These are phyloP conservation scores for Agelastica alni DNA, from an alignment of 2,888 invertebrate species.

Conservation along the genomic window DNA sequence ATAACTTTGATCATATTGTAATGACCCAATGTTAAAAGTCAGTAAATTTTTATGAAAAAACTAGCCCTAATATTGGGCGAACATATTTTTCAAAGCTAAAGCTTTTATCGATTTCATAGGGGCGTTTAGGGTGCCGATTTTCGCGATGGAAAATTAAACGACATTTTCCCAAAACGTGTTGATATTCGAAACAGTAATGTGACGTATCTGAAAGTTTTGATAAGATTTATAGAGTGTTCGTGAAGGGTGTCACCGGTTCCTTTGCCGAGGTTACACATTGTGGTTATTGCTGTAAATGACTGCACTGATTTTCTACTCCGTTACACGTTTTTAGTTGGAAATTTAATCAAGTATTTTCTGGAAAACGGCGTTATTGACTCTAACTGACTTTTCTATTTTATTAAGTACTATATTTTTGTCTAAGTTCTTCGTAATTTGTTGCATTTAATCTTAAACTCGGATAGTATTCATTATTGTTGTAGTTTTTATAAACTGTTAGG, in stretches of 20 bases:
- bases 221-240: not conserved
- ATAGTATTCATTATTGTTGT: no score
- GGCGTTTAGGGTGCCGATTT: not conserved
- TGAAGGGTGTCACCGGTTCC: not conserved
- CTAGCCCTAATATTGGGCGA: not conserved
- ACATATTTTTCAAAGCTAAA: not conserved
- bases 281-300: not conserved
- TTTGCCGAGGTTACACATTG: not conserved
- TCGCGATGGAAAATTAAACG: not conserved
- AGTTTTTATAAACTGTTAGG: no score
- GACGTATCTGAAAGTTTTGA: conserved; percentile 2
- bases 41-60: no score
- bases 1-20: no score
- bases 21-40: no score
- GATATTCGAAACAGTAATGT: conserved; percentile 1
- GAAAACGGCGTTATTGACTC: no score
- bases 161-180: not conserved
- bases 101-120: not conserved
- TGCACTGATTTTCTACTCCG: not conserved
- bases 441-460: no score
- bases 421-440: no score
- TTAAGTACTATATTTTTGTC: no score
- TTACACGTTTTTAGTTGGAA: not conserved
- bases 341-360: not conserved
- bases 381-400: no score